Percentiles rank a stretch among this genome's conserved stretches.
Evolutionary conservation across 1,140 invertebrate genomes (phyloP).

Genomic region (Pomacea maculata): DNA sequence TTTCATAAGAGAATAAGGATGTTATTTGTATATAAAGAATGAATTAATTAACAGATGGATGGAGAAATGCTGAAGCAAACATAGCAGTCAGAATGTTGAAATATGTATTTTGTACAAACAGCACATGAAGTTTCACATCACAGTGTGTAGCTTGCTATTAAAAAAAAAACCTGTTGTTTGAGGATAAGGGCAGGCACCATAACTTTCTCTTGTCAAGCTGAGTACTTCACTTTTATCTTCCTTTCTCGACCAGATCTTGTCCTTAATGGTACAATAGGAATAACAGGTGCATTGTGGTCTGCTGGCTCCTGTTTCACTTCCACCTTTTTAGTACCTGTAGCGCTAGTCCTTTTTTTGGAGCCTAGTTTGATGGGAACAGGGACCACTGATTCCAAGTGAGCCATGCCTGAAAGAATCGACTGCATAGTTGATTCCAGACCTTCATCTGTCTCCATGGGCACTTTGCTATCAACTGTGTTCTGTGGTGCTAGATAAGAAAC

Average conservation of each 20-base stretch:
- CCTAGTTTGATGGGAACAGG: neutral
- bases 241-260: constrained; percentile 21
- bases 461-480: too few species aligned
- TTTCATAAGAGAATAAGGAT: too few species aligned
- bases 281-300: neutral
- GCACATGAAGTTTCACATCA: too few species aligned
- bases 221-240: constrained; percentile 16
- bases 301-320: neutral
- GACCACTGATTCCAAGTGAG: neutral
- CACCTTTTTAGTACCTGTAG: neutral
- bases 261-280: constrained; percentile 11
- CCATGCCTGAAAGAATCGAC: neutral
- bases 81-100: too few species aligned
- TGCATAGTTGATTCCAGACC: constrained; percentile 5
- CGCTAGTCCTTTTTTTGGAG: neutral
- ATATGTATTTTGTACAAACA: too few species aligned
- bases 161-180: too few species aligned
- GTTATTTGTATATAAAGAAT: too few species aligned
- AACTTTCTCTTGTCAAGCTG: neutral
- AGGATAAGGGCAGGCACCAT: neutral
- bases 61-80: too few species aligned
- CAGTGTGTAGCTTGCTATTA: too few species aligned
- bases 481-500: too few species aligned
- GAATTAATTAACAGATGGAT: too few species aligned
- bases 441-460: neutral